Percentiles rank a stretch among this genome's conserved stretches.
Conservation (phyloP, 92 coral and sea anemone species). For the Phenganax subtilis region DNA sequence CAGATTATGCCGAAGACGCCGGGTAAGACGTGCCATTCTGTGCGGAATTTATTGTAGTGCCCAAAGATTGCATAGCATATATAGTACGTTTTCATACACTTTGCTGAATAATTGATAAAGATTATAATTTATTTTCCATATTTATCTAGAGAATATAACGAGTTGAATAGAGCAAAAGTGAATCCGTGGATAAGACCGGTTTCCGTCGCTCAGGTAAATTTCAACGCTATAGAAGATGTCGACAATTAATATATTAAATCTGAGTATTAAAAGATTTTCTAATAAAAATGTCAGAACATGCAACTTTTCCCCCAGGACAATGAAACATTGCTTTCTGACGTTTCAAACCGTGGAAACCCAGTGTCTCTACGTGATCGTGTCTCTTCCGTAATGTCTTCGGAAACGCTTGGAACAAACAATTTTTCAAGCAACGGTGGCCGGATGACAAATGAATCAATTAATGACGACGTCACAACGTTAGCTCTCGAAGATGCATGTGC, state of each 20-base stretch:
- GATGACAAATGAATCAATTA: background rate
- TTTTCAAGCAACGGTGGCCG: conserved; percentile 27
- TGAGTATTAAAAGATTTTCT: background rate
- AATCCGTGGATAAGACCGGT: conserved; percentile 22
- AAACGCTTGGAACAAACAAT: background rate
- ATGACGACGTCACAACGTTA: conserved; percentile 19
- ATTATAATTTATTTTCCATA: background rate
- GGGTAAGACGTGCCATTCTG: background rate
- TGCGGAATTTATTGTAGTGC: too few relatives aligned
- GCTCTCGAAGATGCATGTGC: background rate
- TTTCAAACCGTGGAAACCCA: too few relatives aligned
- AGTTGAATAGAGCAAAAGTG: conserved; percentile 14
- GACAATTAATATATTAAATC: background rate
- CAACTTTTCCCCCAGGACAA: too few relatives aligned
- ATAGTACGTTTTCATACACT: too few relatives aligned
- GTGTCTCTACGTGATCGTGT: too few relatives aligned
- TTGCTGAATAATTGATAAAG: too few relatives aligned
- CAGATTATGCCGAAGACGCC: background rate
- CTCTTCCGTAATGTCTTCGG: background rate
- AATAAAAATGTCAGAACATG: background rate
- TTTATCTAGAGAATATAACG: background rate
- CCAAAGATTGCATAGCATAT: too few relatives aligned
- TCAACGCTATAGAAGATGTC: background rate
- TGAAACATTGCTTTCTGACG: too few relatives aligned
- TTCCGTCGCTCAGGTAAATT: background rate